Evolutionary conservation across 2,888 invertebrate species (phyloP).

Genomic region (Epirrhoe alternata): DNA sequence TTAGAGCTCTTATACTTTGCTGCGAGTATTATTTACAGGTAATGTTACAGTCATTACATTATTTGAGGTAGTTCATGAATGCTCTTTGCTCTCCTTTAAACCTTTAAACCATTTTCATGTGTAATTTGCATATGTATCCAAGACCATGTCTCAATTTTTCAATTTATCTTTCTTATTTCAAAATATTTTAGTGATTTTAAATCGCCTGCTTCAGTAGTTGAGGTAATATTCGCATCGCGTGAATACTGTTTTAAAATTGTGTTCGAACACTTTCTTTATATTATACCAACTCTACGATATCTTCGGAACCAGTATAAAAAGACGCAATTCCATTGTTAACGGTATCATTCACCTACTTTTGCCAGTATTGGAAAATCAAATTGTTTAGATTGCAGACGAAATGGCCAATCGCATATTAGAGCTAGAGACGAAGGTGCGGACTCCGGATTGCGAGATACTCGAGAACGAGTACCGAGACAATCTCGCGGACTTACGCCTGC

Average conservation of each 20-base stretch:
- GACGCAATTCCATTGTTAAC: not conserved
- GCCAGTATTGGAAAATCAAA: constrained; percentile 9
- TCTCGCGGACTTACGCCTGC: constrained; percentile 83
- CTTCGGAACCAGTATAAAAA: not conserved
- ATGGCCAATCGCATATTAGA: constrained; percentile 81
- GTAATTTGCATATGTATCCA: constrained; percentile 1
- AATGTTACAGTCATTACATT: constrained; percentile 37
- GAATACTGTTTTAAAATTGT: not conserved
- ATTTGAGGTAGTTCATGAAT: constrained; percentile 17
- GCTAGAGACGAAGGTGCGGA: constrained; percentile 80
- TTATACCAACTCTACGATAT: not conserved
- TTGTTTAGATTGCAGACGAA: constrained; percentile 80
- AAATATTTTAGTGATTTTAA: too few relatives aligned
- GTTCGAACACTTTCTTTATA: not conserved
- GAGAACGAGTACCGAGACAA: constrained; percentile 82
- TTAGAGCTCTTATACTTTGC: constrained; percentile 86
- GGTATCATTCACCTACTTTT: constrained; percentile 9
- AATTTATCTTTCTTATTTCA: too few relatives aligned
- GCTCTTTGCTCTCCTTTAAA: constrained; percentile 5
- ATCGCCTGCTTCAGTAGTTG: too few relatives aligned
- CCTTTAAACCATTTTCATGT: constrained; percentile 4
- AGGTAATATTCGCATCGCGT: not conserved
- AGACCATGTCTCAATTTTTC: too few relatives aligned
- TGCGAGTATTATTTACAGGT: constrained; percentile 87
- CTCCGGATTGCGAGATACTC: constrained; percentile 75